Conservation (phyloP, 2,888 invertebrate genomes). For the Luffia ferchaultella region DNA sequence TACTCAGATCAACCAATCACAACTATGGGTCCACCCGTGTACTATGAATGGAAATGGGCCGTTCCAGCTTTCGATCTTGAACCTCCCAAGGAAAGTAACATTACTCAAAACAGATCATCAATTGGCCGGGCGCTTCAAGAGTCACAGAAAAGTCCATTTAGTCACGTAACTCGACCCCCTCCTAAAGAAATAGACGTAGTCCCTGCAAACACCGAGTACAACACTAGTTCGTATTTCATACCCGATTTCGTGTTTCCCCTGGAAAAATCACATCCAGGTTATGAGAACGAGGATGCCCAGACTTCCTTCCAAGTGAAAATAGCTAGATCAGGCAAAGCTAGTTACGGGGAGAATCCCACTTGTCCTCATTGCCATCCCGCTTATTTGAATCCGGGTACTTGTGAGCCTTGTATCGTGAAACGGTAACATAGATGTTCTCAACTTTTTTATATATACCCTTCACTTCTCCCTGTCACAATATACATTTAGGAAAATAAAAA, state of each 20-base stretch:
- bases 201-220: slow-evolving; percentile 51
- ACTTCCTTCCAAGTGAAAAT: slow-evolving; percentile 70
- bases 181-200: slow-evolving; percentile 26
- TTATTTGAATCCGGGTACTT: slow-evolving; percentile 68
- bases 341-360: slow-evolving; percentile 67
- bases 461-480: too few relatives aligned
- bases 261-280: slow-evolving; percentile 67
- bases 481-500: too few relatives aligned
- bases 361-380: slow-evolving; percentile 73
- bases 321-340: slow-evolving; percentile 43
- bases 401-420: slow-evolving; percentile 69
- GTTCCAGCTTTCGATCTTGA: slow-evolving; percentile 66
- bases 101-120: slow-evolving; percentile 25
- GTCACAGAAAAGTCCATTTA: slow-evolving; percentile 32
- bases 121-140: slow-evolving; percentile 19
- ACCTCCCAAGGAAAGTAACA: slow-evolving; percentile 57
- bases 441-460: too few relatives aligned
- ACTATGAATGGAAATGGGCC: slow-evolving; percentile 73
- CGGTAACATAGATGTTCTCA: too few relatives aligned
- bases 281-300: slow-evolving; percentile 58
- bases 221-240: slow-evolving; percentile 67
- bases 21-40: slow-evolving; percentile 69
- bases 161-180: slow-evolving; percentile 35
- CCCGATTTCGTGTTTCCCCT: slow-evolving; percentile 70
- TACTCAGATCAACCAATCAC: slow-evolving; percentile 42